Base-by-base conservation (phyloP, 2,888 invertebrate genomes). In the Plagodis pulveraria region DNA sequence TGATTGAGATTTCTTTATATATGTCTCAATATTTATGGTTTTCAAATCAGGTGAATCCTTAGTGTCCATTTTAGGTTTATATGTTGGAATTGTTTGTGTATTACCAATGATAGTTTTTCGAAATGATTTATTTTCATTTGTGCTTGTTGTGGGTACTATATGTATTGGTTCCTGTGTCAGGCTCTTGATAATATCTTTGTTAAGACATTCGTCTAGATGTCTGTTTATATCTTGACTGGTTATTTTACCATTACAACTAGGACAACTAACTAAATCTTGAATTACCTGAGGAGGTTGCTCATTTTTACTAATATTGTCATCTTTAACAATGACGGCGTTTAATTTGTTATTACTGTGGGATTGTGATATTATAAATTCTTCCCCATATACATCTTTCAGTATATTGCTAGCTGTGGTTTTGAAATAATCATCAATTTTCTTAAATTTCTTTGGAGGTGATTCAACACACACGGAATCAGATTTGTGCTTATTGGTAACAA, bases 141-240 rank as follows among this genome's bases (percentile, higher is more conserved):
- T 44, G 9, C 36, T 42, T 38, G 52, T 12, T 38, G 62, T 54
- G 7, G 49, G 50, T 41, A 72, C 69, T 48, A 75, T 67, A 46
- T 65, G 74, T 22, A 22, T 22, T 22, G 22, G 22, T 22, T n/a
- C n/a, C n/a, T 22, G 22, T 2, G 22, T 22, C 22, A 89, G 66
- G 62, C 76, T 76, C 44, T 84, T 77, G 58, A 91, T 81, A 0
- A 87, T 66, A 41, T 83, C 85, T 72, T 77, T 89, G 66, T 89
- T 91, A 10, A 93, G 73, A 74, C 93, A 93, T 75, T 89, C 87
- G 76, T 93, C 91, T 69, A 93, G 69, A 73, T 93, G 93, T 47
- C 58, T 71, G 65, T 93, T 92, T 62, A 94, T 91, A 62, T 80
- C 69, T 47, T 69, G 69, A 60, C 70, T 74, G 43, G 69, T 70